Percentiles rank a stretch among this genome's conserved stretches.
phyloP scores from a whole-genome alignment of 2,888 invertebrate genomes.

The Exephanes ischioxanthus region DNA sequence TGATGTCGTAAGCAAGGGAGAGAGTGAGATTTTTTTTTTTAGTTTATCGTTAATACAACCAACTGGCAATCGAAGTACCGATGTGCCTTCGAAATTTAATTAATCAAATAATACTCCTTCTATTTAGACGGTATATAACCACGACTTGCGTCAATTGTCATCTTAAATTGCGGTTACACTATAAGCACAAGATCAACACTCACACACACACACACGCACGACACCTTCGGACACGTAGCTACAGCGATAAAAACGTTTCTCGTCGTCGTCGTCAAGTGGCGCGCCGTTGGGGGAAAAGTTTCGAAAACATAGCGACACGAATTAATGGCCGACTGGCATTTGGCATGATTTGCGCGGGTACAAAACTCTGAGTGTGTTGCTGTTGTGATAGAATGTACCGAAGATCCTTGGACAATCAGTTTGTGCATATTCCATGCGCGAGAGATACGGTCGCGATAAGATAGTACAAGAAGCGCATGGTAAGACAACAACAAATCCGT shows the following conservation, averaged over 20 bases:
- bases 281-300: background rate
- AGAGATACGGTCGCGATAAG: background rate
- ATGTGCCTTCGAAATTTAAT: background rate
- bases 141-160: background rate
- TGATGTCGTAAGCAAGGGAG: background rate
- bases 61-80: background rate
- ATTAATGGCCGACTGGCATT: background rate
- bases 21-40: background rate
- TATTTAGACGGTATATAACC: background rate
- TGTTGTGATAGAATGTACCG: background rate
- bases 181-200: background rate
- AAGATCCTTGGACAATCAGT: background rate
- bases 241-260: background rate
- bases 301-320: background rate
- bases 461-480: background rate
- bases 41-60: background rate
- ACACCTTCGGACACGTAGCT: background rate
- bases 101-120: background rate
- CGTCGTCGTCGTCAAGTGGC: too few relatives aligned
- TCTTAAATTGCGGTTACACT: background rate
- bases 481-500: conserved; percentile 6
- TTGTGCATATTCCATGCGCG: background rate
- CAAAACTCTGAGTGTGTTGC: background rate
- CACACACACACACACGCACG: background rate
- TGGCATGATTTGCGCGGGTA: conserved; percentile 2